Base-by-base conservation (phyloP, 2,797 vertebrate species). In the Chromis chromis region DNA sequence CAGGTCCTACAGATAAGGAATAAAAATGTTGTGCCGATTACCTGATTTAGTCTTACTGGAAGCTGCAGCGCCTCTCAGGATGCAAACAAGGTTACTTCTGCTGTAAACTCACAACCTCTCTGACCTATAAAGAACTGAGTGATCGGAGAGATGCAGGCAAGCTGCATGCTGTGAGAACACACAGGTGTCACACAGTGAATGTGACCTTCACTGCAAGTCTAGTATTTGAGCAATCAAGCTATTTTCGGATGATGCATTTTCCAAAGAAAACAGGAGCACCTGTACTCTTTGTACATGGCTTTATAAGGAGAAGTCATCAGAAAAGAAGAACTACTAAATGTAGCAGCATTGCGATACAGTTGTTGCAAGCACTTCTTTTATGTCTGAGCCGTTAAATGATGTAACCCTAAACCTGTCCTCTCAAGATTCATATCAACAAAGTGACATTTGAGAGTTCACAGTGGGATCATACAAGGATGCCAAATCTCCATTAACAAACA, bases 131-230 rank as follows among this genome's bases (percentile, higher is more conserved):
- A 52, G 58, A 73, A 40, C 68, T 13, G 3, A 4, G 22, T 27
- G 66, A 65, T 46, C 48, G 44, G 31, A 61, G 42, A 53, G 68
- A 65, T 27, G 66, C 60, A 53, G 65, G 27, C 25, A 21, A 22
- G 44, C 61, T 25, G 28, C 42, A 33, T 19, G 49, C 78, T 72
- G 65, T 46, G 50, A 70, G 46, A 74, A 70, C 71, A 73, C 28
- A 44, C 76, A 81, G 56, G 60, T 65, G 75, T 79, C 56, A 65
- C 70, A 61, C 9, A 24, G 50, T 39, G 24, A 76, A 58, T 50
- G 22, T 65, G 65, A 70, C 73, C 66, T 58, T 69, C 49, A 49
- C 44, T 2, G 8, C n/a, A 61, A 39, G 53, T 24, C n/a, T 22
- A 36, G 21, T 17, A 57, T 69, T 63, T 17, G 19, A 13, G 56